Conservation (phyloP, 2,797 vertebrate species). For the Brachymystax lenok region DNA sequence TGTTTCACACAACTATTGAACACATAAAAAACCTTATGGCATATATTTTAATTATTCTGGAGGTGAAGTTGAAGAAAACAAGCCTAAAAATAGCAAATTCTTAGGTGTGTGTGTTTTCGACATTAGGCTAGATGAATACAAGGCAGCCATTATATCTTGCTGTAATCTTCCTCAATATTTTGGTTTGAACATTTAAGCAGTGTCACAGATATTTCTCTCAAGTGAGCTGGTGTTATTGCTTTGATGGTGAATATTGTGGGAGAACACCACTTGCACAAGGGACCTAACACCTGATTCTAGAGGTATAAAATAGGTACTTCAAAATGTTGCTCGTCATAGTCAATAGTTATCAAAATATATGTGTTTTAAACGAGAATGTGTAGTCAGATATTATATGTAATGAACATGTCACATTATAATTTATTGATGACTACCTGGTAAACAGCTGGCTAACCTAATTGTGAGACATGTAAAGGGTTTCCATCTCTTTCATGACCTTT, state of each 20-base stretch:
- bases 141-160: neutral
- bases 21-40: constrained; percentile 42
- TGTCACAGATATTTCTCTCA: neutral
- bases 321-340: neutral
- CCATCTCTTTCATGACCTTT: neutral
- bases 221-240: neutral
- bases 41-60: constrained; percentile 29
- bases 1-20: constrained; percentile 52
- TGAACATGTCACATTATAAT: neutral
- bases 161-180: neutral
- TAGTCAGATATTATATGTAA: neutral
- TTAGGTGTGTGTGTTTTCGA: neutral
- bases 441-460: neutral
- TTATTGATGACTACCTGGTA: neutral
- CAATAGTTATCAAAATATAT: neutral
- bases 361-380: neutral
- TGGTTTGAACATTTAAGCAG: neutral
- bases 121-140: neutral
- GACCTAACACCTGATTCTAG: neutral
- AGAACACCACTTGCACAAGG: neutral
- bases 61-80: constrained; percentile 31
- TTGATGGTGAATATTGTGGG: neutral
- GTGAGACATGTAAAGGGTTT: neutral
- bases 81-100: constrained; percentile 13
- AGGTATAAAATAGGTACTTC: constrained; percentile 1